Evolutionary conservation across 2,888 invertebrate genomes (phyloP).

Genomic region (Ernsta delagoae): DNA sequence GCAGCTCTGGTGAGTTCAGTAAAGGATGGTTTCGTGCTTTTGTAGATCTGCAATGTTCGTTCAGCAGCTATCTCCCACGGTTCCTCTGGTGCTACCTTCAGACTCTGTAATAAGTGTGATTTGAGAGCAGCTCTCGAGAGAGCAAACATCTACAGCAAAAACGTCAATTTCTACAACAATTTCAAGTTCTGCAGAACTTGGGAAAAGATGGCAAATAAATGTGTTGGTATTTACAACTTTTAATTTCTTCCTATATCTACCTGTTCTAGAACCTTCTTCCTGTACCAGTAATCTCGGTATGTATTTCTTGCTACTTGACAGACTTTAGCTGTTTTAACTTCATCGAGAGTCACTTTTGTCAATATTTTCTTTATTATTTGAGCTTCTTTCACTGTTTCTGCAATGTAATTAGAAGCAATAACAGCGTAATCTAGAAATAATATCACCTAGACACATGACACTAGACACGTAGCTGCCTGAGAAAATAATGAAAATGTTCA

Average conservation of each 20-base stretch:
- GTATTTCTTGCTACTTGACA: conserved; percentile 72
- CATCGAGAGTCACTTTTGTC: conserved; percentile 54
- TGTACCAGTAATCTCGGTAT: conserved; percentile 73
- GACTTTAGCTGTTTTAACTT: conserved; percentile 63
- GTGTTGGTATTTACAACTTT: background rate
- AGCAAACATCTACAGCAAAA: no score
- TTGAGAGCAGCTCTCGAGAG: no score
- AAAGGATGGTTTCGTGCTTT: conserved; percentile 68
- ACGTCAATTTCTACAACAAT: no score
- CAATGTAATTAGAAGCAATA: background rate
- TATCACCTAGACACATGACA: no score
- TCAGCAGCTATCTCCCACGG: conserved; percentile 74
- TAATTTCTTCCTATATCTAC: conserved; percentile 44
- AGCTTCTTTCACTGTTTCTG: conserved; percentile 68
- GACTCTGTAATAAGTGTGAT: conserved; percentile 46
- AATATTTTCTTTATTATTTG: conserved; percentile 67
- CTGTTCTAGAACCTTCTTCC: conserved; percentile 64
- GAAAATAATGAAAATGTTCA: conserved; percentile 41
- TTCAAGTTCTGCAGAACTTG: no score
- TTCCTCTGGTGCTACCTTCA: conserved; percentile 58
- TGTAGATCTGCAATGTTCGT: conserved; percentile 69
- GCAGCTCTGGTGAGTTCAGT: conserved; percentile 66
- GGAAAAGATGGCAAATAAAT: no score
- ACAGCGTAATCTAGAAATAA: background rate
- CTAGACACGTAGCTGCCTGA: no score